Percentiles rank a stretch among this genome's conserved stretches.
Evolutionary conservation across 2,888 invertebrate genomes (phyloP).

Genomic region (Alviniconcha strummeri): DNA sequence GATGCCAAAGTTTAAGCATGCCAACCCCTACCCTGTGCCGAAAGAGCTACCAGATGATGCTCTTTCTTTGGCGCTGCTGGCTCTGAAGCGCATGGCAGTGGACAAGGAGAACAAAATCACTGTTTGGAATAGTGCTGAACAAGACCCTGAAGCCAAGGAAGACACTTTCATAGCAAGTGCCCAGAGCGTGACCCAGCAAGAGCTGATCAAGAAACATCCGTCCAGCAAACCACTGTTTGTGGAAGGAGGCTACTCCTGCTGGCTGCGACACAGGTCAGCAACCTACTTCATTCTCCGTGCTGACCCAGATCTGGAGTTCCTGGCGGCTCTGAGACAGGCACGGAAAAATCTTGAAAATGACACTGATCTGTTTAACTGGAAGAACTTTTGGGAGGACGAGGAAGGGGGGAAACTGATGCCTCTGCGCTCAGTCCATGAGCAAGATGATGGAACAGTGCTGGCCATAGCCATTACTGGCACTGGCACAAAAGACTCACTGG

Average conservation of each 20-base stretch:
- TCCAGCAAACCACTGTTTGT: slow-evolving; percentile 82
- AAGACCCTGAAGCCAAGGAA: slow-evolving; percentile 84
- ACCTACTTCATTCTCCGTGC: slow-evolving; percentile 89
- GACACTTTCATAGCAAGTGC: slow-evolving; percentile 95
- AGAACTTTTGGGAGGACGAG: slow-evolving; percentile 56
- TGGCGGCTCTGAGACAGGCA: slow-evolving; percentile 41
- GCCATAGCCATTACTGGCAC: slow-evolving; percentile 93
- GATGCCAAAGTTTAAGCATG: slow-evolving; percentile 90
- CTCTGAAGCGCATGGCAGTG: slow-evolving; percentile 88
- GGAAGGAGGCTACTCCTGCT: slow-evolving; percentile 89
- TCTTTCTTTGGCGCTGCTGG: slow-evolving; percentile 86
- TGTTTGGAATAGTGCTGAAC: slow-evolving; percentile 79
- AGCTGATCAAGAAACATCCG: slow-evolving; percentile 81
- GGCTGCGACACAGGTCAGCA: slow-evolving; percentile 82
- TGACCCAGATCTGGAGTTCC: slow-evolving; percentile 76
- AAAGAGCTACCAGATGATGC: slow-evolving; percentile 84
- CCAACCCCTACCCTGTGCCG: slow-evolving; percentile 71
- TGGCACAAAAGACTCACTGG: slow-evolving; percentile 86
- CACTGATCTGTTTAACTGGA: slow-evolving; percentile 53
- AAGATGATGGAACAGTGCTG: slow-evolving; percentile 92
- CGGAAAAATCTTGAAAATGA: slow-evolving; percentile 44
- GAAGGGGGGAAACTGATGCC: slow-evolving; percentile 59
- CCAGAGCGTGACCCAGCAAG: slow-evolving; percentile 85
- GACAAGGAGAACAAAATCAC: slow-evolving; percentile 83
- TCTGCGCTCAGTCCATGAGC: slow-evolving; percentile 88